These are phyloP conservation scores for Aporophyla lueneburgensis DNA, from an alignment of 2,888 invertebrate species.

Conservation along the genomic window DNA sequence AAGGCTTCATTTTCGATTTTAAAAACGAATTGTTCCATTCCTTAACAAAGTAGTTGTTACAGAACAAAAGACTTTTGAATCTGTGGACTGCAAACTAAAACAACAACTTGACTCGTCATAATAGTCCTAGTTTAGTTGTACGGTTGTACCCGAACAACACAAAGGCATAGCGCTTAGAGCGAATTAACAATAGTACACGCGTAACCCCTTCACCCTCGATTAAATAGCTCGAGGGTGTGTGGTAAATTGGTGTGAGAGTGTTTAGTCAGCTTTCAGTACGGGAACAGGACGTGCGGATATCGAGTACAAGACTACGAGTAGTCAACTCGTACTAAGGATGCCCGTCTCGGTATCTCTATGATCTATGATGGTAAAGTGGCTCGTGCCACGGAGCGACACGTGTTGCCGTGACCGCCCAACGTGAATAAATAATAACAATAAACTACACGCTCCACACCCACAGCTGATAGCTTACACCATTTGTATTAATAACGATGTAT, in stretches of 20 bases:
- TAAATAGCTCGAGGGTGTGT: constrained; percentile 75
- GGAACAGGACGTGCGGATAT: constrained; percentile 58
- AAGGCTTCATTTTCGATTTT: background rate
- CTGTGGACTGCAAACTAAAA: constrained; percentile 10
- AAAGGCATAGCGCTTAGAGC: constrained; percentile 47
- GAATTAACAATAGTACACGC: constrained; percentile 69
- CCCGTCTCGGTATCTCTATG: constrained; percentile 58
- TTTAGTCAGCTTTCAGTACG: constrained; percentile 66
- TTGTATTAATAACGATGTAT: constrained; percentile 74
- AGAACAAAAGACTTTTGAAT: background rate
- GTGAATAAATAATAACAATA: constrained; percentile 80
- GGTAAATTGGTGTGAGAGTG: constrained; percentile 74
- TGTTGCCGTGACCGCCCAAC: constrained; percentile 75
- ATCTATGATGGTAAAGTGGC: constrained; percentile 73
- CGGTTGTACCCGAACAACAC: constrained; percentile 52
- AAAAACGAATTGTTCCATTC: background rate
- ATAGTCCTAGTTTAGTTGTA: constrained; percentile 43
- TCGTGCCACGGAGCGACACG: constrained; percentile 75
- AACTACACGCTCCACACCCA: constrained; percentile 69
- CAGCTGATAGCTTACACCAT: constrained; percentile 75
- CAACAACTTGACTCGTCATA: constrained; percentile 33
- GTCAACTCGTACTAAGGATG: background rate
- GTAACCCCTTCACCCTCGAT: constrained; percentile 72
- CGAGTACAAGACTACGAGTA: constrained; percentile 4
- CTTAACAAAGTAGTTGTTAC: background rate